Evolutionary conservation across 2,797 vertebrate species (phyloP).

Genomic region (Vultur gryphus): DNA sequence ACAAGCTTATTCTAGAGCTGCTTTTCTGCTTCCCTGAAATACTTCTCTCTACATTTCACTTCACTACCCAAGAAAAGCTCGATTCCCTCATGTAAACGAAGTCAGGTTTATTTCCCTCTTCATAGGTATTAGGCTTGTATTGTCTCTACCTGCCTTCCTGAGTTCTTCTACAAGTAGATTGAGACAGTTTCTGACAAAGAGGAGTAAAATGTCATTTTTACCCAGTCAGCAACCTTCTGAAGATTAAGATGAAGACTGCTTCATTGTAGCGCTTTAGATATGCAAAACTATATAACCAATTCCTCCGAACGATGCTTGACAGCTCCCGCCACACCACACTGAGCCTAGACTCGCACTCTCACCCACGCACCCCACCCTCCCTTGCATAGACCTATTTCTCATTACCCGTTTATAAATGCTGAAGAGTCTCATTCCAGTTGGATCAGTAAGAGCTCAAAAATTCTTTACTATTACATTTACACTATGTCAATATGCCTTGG

Average conservation of each 20-base stretch:
- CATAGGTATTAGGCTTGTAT: too few species aligned
- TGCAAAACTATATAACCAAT: background rate
- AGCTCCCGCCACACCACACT: background rate
- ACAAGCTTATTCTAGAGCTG: background rate
- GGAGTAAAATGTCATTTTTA: background rate
- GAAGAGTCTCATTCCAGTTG: background rate
- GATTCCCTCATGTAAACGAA: background rate
- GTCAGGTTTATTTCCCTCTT: background rate
- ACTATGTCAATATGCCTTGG: background rate
- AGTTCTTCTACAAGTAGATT: background rate
- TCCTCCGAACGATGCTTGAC: background rate
- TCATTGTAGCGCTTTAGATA: background rate
- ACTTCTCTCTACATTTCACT: background rate
- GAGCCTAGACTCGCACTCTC: accelerated
- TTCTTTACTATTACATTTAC: background rate
- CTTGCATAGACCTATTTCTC: background rate
- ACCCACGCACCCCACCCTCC: background rate
- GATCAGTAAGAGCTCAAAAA: background rate
- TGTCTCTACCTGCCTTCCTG: background rate
- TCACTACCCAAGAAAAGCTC: background rate
- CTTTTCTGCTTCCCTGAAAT: background rate
- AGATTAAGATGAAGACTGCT: background rate
- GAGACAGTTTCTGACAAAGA: background rate
- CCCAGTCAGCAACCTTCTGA: background rate
- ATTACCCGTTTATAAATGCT: accelerated